Evolutionary conservation across 2,888 invertebrate genomes (phyloP).

Genomic region (Latheticus oryzae): DNA sequence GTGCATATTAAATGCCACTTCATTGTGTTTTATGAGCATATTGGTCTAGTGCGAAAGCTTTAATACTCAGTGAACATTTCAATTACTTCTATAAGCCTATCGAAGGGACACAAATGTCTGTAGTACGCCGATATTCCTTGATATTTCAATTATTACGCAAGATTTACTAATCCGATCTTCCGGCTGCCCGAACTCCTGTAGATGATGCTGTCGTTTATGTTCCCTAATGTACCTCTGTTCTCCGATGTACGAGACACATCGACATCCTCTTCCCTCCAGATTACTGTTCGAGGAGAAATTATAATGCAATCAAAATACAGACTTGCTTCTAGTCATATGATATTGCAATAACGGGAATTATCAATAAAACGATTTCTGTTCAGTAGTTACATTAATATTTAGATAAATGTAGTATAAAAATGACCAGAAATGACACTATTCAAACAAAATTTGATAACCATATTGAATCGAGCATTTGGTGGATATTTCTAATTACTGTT

Average conservation of each 20-base stretch:
- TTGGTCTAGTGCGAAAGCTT: conserved; percentile 10
- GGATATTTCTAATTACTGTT: conserved; percentile 30
- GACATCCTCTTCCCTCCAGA: conserved; percentile 50
- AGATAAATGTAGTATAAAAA: not conserved
- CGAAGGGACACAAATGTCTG: conserved; percentile 46
- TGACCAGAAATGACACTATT: not conserved
- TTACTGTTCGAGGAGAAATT: conserved; percentile 59
- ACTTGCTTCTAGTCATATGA: conserved; percentile 26
- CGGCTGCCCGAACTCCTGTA: conserved; percentile 58
- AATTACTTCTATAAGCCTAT: conserved; percentile 48
- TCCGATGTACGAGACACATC: conserved; percentile 42
- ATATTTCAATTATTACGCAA: conserved; percentile 65
- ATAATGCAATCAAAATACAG: conserved; percentile 48
- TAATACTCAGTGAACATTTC: conserved; percentile 44
- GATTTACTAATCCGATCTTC: conserved; percentile 64
- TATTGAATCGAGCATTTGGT: conserved; percentile 35
- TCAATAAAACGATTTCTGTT: not conserved
- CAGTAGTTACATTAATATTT: not conserved
- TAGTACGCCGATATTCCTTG: conserved; percentile 52
- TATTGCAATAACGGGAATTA: conserved; percentile 25
- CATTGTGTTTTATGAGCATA: too few relatives aligned
- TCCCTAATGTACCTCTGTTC: conserved; percentile 43
- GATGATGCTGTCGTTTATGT: conserved; percentile 47
- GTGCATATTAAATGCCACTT: too few relatives aligned
- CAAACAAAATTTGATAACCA: conserved; percentile 1